Evolutionary conservation across 2,888 invertebrate genomes (phyloP).

Genomic region (Drosophila anceps): DNA sequence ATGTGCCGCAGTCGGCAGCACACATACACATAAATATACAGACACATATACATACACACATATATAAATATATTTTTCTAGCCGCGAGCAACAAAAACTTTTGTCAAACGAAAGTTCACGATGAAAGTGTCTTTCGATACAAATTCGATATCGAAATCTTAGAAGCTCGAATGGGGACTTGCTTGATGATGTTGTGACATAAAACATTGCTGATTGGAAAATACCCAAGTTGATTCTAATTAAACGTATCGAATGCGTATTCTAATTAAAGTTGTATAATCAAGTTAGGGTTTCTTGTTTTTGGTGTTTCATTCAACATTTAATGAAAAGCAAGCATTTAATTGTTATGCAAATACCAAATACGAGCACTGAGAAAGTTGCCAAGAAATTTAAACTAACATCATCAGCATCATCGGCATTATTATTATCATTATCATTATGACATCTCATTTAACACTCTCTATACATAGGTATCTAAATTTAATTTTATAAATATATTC

Average conservation of each 20-base stretch:
- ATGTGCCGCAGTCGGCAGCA: slow-evolving; percentile 34
- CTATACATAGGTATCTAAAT: background rate
- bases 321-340: slow-evolving; percentile 39
- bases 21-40: slow-evolving; percentile 9
- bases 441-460: slow-evolving; percentile 27
- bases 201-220: slow-evolving; percentile 6
- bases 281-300: background rate
- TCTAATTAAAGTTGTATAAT: slow-evolving; percentile 23
- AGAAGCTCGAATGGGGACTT: background rate
- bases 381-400: background rate
- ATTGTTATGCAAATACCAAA: slow-evolving; percentile 63
- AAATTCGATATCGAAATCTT: slow-evolving; percentile 24
- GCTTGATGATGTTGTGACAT: background rate
- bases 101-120: slow-evolving; percentile 67
- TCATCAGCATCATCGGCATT: slow-evolving; percentile 3
- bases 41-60: background rate
- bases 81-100: slow-evolving; percentile 57
- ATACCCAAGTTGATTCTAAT: background rate
- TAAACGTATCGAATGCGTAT: background rate
- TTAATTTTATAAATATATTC: background rate
- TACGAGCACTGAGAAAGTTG: slow-evolving; percentile 66
- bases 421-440: slow-evolving; percentile 36
- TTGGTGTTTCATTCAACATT: slow-evolving; percentile 17
- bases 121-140: slow-evolving; percentile 55
- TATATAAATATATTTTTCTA: slow-evolving; percentile 56